These are phyloP conservation scores for Aleiodes sp. DNA, from an alignment of 1,140 invertebrate species.

Conservation along the genomic window DNA sequence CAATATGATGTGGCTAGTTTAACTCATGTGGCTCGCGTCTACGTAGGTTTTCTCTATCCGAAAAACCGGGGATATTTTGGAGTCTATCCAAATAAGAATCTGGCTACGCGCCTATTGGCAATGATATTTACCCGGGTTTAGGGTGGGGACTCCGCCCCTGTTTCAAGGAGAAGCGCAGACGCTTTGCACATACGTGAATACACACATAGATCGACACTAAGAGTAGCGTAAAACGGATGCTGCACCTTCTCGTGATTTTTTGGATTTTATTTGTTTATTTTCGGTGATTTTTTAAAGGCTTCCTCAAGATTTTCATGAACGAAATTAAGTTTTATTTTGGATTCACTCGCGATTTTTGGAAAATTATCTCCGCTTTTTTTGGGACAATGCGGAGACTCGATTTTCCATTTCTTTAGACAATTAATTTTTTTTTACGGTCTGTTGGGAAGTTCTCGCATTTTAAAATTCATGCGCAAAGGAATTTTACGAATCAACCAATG, in stretches of 20 bases:
- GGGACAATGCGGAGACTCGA: no score
- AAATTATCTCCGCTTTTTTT: no score
- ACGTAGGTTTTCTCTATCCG: neutral
- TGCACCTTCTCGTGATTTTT: neutral
- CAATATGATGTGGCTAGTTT: neutral
- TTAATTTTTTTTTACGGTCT: no score
- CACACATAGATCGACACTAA: no score
- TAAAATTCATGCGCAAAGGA: neutral
- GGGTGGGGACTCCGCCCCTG: conserved; percentile 30
- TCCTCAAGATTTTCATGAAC: no score
- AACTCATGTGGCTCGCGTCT: neutral
- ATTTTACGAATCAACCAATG: neutral
- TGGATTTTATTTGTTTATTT: no score
- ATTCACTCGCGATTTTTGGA: no score
- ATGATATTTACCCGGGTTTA: conserved; percentile 25
- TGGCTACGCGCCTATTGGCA: conserved; percentile 27
- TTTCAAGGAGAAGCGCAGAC: conserved; percentile 26
- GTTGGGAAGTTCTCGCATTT: no score
- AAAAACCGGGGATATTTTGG: conserved; percentile 25
- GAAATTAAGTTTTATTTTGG: no score
- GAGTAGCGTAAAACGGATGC: neutral
- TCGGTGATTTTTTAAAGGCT: no score
- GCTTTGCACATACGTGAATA: neutral
- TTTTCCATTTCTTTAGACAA: no score
- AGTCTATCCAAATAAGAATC: conserved; percentile 28